Evolutionary conservation across 2,888 invertebrate species (phyloP), one percentile per base, ranked within the genome.

Genomic region (Tiphia femorata): DNA sequence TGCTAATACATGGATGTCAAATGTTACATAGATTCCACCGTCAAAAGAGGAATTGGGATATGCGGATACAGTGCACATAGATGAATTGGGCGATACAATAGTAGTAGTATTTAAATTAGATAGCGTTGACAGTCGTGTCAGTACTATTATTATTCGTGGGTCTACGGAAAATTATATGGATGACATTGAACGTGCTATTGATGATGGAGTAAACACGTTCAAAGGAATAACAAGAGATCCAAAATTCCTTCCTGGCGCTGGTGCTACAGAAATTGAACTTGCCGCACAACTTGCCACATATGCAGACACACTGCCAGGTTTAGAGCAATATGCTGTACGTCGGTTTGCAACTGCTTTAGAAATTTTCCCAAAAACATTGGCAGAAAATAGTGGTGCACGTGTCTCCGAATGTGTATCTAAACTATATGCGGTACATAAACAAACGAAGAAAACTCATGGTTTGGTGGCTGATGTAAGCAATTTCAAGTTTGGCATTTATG

Each of bases 151-250:
- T 8, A 88, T 99, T 59, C 89, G 99, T 65, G 99, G 98, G 1
- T 93, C 99, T 1, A 98, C 98, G 3, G 97, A 98, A 69, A 98
- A 98, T 83, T 95, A 94, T 77, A 96, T 99, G 95, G 99, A 99
- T 84, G 99, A 99, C 77, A 93, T 99, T 76, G 99, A 99, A 85
- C 88, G 99, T 59, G 96, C 98, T 20, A 91, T 99, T 74, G 97
- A 99, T 85, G 99, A 99, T 86, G 99, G 97, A 59, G 96, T 99
- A 16, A 99, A 99, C 82, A 98, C 97, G 25, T 99, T 96, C 85
- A 99, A 99, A 84, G 93, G 93, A 48, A 86, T 96, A 29, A 91
- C 93, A 0, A 90, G 91, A 78, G 95, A 91, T 81, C 90, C 90
- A 73, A 86, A 89, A 71, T 90, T 96, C 73, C 82, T 99, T 17